phyloP scores from a whole-genome alignment of 2,797 vertebrate genomes.

The Pseudochaenichthys georgianus region DNA sequence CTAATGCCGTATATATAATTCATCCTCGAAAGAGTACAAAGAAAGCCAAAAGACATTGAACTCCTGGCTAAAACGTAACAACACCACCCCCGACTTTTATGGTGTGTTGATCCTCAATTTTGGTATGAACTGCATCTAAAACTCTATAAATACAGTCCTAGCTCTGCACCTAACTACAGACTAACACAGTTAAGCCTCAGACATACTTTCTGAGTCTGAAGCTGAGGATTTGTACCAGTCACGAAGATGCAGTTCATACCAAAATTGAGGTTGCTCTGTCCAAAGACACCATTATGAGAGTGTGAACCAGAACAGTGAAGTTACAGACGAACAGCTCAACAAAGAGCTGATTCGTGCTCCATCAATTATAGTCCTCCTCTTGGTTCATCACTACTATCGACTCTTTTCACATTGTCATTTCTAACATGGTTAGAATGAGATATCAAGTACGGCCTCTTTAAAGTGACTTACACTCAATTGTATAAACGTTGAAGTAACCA shows the following conservation, averaged over 20 bases:
- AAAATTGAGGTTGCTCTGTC: too few relatives aligned
- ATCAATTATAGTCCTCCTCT: not conserved
- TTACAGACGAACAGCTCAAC: not conserved
- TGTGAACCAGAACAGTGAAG: not conserved
- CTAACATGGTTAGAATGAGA: not conserved
- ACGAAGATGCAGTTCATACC: too few relatives aligned
- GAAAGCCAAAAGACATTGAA: too few relatives aligned
- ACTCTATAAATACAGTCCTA: not conserved
- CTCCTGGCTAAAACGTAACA: too few relatives aligned
- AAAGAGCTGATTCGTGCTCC: not conserved
- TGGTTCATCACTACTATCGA: not conserved
- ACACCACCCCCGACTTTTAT: too few relatives aligned
- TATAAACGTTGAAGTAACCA: not conserved
- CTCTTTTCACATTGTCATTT: not conserved
- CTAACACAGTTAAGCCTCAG: not conserved
- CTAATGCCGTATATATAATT: too few relatives aligned
- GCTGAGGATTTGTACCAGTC: too few relatives aligned
- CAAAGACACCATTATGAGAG: too few relatives aligned
- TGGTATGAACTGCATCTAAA: not conserved
- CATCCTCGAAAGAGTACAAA: too few relatives aligned
- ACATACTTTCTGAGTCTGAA: too few relatives aligned
- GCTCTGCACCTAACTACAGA: not conserved
- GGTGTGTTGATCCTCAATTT: too few relatives aligned
- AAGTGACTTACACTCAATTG: not conserved
- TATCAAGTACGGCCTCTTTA: not conserved